Conservation (phyloP, 2,888 invertebrate species). For the Drosophila bunnanda region DNA sequence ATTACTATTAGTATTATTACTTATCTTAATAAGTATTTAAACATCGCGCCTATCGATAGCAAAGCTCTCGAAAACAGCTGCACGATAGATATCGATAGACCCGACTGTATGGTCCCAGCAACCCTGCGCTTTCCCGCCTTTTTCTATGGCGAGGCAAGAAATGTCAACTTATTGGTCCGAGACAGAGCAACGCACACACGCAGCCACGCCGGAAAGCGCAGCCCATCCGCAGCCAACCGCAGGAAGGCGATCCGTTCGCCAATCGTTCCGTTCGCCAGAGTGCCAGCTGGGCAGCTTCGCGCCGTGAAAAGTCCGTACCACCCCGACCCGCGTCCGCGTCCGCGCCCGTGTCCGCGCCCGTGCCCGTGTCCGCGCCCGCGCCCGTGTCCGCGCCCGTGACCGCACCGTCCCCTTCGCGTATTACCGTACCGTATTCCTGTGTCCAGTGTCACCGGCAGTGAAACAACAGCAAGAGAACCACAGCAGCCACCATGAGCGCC, state of each 20-base stretch:
- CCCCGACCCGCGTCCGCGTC: background rate
- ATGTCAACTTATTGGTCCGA: slow-evolving; percentile 25
- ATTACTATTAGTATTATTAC: background rate
- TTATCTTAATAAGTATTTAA: background rate
- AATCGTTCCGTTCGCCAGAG: background rate
- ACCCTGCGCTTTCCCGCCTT: slow-evolving; percentile 50
- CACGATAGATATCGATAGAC: background rate
- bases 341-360: too few relatives aligned
- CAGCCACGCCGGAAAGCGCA: slow-evolving; percentile 21
- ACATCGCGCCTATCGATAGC: background rate
- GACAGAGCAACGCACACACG: slow-evolving; percentile 5
- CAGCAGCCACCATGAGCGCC: slow-evolving; percentile 45
- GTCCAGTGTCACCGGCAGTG: background rate
- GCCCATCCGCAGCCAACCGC: slow-evolving; percentile 7
- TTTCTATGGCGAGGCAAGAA: slow-evolving; percentile 37
- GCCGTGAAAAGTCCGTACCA: slow-evolving; percentile 1
- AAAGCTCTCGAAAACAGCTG: background rate
- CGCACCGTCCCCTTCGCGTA: background rate
- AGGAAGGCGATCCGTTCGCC: slow-evolving; percentile 9
- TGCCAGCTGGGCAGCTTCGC: slow-evolving; percentile 12
- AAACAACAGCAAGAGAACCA: background rate
- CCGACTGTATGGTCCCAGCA: slow-evolving; percentile 10
- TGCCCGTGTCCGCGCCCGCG: too few relatives aligned
- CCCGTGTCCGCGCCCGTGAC: background rate
- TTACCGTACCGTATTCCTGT: background rate